Evolutionary conservation across 2,888 invertebrate genomes (phyloP), one percentile per base, ranked within the genome.

Genomic region (Nomada ferruginata): DNA sequence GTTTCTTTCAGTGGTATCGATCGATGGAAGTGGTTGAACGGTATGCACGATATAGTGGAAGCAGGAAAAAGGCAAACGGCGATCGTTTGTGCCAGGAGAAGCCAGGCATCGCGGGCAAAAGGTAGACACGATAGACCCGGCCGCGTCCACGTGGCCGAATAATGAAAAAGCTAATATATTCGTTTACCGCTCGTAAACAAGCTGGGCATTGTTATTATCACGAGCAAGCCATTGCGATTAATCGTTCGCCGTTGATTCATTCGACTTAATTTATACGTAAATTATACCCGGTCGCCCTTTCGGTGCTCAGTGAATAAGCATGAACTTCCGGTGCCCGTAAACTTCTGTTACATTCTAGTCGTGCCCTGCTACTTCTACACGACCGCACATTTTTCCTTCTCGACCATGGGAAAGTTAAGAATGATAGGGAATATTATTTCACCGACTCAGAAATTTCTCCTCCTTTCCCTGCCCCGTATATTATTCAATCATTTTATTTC

Each of bases 161-260:
- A 91, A 92, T 92, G 90, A 92, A 91, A 92, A 91, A 90, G 90
- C 76, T 91, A 91, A 92, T 92, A 87, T 90, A 92, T 92, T 91
- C 91, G 89, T 87, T 91, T 84, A 90, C 85, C 89, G 89, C 82
- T 90, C 89, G 87, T 89, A 91, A 91, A 91, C 90, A 91, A 89
- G 85, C 87, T 79, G 79, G 70, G 87, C 87, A 90, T 89, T 90
- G 87, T 91, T 89, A 89, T 90, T 90, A 90, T 92, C 88, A 89
- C 89, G 63, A 87, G 89, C 83, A 86, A 85, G 83, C 87, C 86
- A 91, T 89, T 89, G 89, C 90, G 90, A 92, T 92, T 92, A 92
- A 92, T 92, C 91, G 91, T 85, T 88, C 87, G 87, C 90, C 89
- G 91, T 93, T 93, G 91, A 92, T 93, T 93, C 92, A 91, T 91